Conservation (phyloP, 2,888 invertebrate species). For the Melieria crassipennis region DNA sequence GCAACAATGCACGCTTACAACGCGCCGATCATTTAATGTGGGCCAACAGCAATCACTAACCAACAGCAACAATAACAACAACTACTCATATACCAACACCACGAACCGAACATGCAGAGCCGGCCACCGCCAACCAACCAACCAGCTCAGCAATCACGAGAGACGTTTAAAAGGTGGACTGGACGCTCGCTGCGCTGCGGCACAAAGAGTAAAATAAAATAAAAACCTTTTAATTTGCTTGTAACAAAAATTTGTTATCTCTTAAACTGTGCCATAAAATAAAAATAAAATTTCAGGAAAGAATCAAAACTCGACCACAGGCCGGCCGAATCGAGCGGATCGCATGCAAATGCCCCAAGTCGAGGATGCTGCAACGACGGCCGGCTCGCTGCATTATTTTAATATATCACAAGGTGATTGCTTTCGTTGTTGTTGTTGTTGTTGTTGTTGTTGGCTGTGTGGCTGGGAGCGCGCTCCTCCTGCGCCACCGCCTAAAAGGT, state of each 20-base stretch:
- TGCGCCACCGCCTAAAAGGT: constrained; percentile 58
- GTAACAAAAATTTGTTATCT: constrained; percentile 62
- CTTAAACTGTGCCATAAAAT: constrained; percentile 60
- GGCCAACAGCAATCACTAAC: constrained; percentile 23
- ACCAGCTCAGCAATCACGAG: neutral
- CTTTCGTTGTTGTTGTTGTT: too few species aligned
- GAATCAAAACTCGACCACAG: constrained; percentile 27
- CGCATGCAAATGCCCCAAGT: too few species aligned
- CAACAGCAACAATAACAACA: constrained; percentile 15
- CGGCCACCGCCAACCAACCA: too few species aligned
- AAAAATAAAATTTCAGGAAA: constrained; percentile 30
- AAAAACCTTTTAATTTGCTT: constrained; percentile 64
- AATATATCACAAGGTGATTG: too few species aligned
- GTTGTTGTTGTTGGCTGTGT: neutral
- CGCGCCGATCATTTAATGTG: constrained; percentile 39
- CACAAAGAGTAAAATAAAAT: constrained; percentile 41
- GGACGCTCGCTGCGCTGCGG: too few species aligned
- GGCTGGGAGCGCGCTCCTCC: neutral
- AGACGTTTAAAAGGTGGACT: constrained; percentile 47
- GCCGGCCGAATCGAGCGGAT: neutral
- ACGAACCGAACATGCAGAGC: too few species aligned
- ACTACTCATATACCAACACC: neutral
- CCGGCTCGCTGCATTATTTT: neutral
- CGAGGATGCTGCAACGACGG: neutral
- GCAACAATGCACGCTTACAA: neutral